A percentile compares a stretch with the other conserved stretches of the same genome.
Conservation (phyloP, 1,140 invertebrate species). For the Daktulosphaira vitifoliae region DNA sequence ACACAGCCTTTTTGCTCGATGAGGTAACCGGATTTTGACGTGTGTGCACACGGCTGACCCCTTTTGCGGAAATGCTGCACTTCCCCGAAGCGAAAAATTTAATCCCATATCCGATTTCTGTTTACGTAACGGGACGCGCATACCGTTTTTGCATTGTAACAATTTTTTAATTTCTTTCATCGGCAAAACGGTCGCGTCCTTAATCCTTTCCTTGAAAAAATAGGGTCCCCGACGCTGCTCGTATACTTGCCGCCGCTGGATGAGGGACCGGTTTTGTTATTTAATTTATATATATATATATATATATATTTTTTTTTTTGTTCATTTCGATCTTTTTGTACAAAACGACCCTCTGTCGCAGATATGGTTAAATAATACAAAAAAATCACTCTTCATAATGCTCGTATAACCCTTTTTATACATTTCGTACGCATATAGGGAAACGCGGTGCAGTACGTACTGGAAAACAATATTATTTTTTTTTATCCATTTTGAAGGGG, state of each 20-base stretch:
- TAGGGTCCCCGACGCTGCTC: neutral
- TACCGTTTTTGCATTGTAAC: constrained; percentile 23
- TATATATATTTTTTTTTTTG: constrained; percentile 20
- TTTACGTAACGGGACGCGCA: constrained; percentile 17
- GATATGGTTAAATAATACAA: constrained; percentile 18
- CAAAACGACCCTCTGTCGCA: constrained; percentile 5
- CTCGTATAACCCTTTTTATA: constrained; percentile 28
- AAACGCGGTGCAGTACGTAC: neutral
- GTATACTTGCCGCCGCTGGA: neutral
- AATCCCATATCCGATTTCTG: constrained; percentile 33
- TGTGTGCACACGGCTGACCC: neutral
- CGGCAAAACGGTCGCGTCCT: constrained; percentile 31
- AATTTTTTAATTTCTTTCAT: constrained; percentile 24
- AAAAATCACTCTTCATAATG: constrained; percentile 28
- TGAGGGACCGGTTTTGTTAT: constrained; percentile 22
- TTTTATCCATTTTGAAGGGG: constrained; percentile 25
- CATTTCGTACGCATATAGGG: neutral
- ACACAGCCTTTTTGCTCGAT: neutral
- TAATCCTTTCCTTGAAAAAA: constrained; percentile 30
- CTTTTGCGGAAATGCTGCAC: neutral
- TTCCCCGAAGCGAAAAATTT: constrained; percentile 1
- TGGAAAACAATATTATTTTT: constrained; percentile 23
- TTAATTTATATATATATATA: neutral
- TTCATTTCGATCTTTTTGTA: constrained; percentile 30
- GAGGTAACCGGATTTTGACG: constrained; percentile 1